Evolutionary conservation across 30 jellyfish, hydroid and myxozoan species (phyloP).

Genomic region (Hydractinia echinata): DNA sequence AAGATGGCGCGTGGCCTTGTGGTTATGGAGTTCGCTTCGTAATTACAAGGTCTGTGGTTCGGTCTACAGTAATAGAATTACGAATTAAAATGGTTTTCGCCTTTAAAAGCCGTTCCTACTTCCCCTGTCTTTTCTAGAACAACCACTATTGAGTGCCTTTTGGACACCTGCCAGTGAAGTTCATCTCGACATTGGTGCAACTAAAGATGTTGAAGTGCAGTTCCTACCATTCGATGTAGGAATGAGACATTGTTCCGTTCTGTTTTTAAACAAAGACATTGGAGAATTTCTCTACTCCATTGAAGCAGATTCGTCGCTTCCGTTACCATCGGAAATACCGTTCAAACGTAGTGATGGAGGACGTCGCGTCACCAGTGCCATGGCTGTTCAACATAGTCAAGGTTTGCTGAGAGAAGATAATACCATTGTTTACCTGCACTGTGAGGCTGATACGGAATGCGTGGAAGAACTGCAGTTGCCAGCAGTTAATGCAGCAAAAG

Average conservation of each 20-base stretch:
- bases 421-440: slow-evolving; percentile 72
- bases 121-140: background rate
- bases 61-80: too few species aligned
- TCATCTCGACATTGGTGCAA: slow-evolving; percentile 37
- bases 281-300: slow-evolving; percentile 85
- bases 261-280: slow-evolving; percentile 61
- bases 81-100: too few species aligned
- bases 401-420: slow-evolving; percentile 56
- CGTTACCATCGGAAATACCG: slow-evolving; percentile 70
- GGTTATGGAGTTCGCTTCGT: too few species aligned
- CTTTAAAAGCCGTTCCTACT: background rate
- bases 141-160: slow-evolving; percentile 51
- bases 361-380: slow-evolving; percentile 54
- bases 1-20: too few species aligned
- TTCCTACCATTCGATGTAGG: slow-evolving; percentile 86
- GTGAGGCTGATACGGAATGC: slow-evolving; percentile 60
- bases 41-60: too few species aligned
- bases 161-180: slow-evolving; percentile 61
- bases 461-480: slow-evolving; percentile 62
- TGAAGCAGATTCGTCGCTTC: slow-evolving; percentile 77
- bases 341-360: slow-evolving; percentile 34
- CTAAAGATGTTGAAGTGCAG: slow-evolving; percentile 47
- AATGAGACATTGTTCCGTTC: slow-evolving; percentile 76
- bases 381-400: slow-evolving; percentile 53
- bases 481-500: slow-evolving; percentile 57